Evolutionary conservation across 2,113 vertebrate genomes (phyloP).

Genomic region (Piprites chloris): DNA sequence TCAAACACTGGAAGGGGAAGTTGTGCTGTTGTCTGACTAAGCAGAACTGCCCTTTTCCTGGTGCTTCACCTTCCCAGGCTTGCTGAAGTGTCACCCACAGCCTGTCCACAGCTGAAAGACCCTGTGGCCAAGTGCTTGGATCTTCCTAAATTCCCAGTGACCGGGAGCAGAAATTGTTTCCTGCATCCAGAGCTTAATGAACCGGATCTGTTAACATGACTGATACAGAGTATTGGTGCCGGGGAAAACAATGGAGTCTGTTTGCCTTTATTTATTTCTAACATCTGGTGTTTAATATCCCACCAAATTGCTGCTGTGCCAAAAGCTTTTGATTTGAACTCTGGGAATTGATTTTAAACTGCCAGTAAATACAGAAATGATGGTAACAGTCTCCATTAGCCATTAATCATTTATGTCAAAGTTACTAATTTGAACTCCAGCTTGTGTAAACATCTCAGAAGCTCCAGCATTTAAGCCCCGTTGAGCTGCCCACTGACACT

Average conservation of each 20-base stretch:
- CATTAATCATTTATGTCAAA: conserved; percentile 57
- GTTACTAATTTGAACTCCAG: conserved; percentile 43
- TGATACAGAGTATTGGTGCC: background rate
- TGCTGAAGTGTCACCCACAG: rapidly evolving
- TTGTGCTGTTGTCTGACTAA: background rate
- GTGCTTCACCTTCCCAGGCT: background rate
- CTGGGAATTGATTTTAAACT: conserved; percentile 55
- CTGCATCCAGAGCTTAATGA: background rate
- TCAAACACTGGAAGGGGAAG: background rate
- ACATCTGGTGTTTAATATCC: conserved; percentile 49
- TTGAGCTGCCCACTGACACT: conserved; percentile 29
- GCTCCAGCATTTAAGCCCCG: background rate
- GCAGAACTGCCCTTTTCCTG: background rate
- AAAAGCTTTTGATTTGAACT: conserved; percentile 37
- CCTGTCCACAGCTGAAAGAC: background rate
- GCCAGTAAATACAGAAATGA: conserved; percentile 45
- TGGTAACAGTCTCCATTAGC: conserved; percentile 8
- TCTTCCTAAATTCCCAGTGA: background rate
- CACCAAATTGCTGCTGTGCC: conserved; percentile 15
- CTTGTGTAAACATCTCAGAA: conserved; percentile 15
- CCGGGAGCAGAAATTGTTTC: background rate
- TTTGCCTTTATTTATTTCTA: conserved; percentile 38
- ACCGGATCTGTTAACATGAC: background rate
- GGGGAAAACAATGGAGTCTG: background rate
- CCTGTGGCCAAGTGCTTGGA: background rate